phyloP scores from a whole-genome alignment of 1,140 invertebrate species.

The Antheraea mylitta region DNA sequence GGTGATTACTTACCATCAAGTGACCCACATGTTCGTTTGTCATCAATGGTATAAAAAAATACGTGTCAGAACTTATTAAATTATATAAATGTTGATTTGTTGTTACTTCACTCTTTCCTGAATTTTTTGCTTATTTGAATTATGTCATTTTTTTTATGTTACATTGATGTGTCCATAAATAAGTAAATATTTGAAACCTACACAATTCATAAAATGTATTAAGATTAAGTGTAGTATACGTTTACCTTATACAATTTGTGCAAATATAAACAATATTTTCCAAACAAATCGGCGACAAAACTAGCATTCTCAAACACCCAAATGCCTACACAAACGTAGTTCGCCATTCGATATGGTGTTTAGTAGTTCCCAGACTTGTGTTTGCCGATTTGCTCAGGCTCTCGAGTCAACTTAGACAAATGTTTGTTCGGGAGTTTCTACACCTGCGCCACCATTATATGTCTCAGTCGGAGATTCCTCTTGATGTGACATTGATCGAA shows the following conservation, averaged over 20 bases:
- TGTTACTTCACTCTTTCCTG: no score
- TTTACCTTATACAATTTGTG: background rate
- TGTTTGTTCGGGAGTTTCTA: constrained; percentile 52
- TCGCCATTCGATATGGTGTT: constrained; percentile 10
- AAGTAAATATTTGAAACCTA: no score
- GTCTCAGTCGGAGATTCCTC: constrained; percentile 44
- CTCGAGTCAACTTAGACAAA: constrained; percentile 48
- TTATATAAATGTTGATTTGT: no score
- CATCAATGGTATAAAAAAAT: no score
- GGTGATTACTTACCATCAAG: no score
- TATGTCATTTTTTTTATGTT: no score
- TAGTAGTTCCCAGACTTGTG: constrained; percentile 9
- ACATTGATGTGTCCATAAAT: no score
- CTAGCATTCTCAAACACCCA: background rate
- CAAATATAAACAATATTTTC: background rate
- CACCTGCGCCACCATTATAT: constrained; percentile 47
- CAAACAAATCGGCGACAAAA: background rate
- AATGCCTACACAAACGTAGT: background rate
- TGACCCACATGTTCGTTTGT: no score
- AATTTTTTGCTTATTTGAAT: no score
- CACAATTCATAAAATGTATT: no score
- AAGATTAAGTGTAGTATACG: no score
- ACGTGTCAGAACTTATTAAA: no score
- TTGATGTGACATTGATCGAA: constrained; percentile 45
- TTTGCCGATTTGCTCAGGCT: constrained; percentile 12